Evolutionary conservation across 2,797 vertebrate species (phyloP).

Genomic region (Craterocephalus amniculus): DNA sequence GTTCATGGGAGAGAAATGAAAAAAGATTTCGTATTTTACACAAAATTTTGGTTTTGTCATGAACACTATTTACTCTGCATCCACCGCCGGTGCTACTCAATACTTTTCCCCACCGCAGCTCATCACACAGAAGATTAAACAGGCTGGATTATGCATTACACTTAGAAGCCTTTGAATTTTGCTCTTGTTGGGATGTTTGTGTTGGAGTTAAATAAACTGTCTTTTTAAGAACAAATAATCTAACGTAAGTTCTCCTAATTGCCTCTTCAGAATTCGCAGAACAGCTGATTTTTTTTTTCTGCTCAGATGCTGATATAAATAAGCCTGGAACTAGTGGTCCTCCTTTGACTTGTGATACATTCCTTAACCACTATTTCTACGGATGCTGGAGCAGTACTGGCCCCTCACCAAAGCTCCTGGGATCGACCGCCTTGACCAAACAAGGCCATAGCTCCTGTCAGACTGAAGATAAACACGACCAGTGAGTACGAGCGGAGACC

Average conservation of each 20-base stretch:
- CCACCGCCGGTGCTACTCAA: neutral
- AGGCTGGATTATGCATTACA: neutral
- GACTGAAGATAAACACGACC: constrained; percentile 79
- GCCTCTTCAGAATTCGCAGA: constrained; percentile 15
- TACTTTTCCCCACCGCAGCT: neutral
- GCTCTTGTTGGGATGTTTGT: constrained; percentile 21
- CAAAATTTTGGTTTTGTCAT: neutral
- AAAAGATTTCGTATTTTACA: neutral
- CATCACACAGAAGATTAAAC: neutral
- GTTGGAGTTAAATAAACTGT: constrained; percentile 23
- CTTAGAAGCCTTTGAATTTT: neutral
- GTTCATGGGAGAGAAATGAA: too few relatives aligned
- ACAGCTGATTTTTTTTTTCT: constrained; percentile 20
- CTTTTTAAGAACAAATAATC: constrained; percentile 23
- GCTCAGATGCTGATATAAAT: constrained; percentile 57
- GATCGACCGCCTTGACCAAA: constrained; percentile 83
- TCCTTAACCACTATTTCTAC: constrained; percentile 79
- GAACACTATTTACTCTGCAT: neutral
- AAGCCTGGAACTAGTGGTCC: constrained; percentile 52
- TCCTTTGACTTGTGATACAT: constrained; percentile 66
- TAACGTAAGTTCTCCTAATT: constrained; percentile 6
- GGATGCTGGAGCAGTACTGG: constrained; percentile 64
- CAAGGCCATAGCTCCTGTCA: constrained; percentile 80
- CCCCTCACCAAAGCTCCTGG: constrained; percentile 72
- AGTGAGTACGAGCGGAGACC: constrained; percentile 45